Conservation (phyloP, 2,113 vertebrate species). For the Apeltes quadracus region DNA sequence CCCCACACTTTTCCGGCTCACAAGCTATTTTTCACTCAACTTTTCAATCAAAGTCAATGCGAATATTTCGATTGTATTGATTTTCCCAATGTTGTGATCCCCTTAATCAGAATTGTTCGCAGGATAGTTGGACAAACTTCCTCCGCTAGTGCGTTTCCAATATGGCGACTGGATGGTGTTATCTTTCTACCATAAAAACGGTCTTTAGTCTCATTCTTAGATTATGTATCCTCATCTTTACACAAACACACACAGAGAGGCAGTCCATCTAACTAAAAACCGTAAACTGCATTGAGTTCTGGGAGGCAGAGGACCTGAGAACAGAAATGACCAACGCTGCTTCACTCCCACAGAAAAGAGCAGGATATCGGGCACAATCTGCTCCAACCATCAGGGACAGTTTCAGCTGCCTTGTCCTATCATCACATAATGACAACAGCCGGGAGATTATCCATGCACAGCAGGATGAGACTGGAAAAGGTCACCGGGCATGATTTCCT, state of each 20-base stretch:
- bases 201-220: neutral
- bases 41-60: too few relatives aligned
- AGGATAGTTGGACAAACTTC: too few relatives aligned
- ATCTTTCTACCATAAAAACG: too few relatives aligned
- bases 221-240: neutral
- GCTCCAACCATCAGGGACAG: constrained; percentile 12
- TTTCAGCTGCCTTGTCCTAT: constrained; percentile 23
- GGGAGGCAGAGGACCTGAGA: neutral
- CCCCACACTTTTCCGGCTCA: too few relatives aligned
- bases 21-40: too few relatives aligned
- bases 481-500: constrained; percentile 65
- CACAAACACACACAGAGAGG: neutral
- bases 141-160: too few relatives aligned
- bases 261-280: neutral
- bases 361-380: neutral
- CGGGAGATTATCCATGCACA: constrained; percentile 59
- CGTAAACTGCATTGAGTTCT: constrained; percentile 4
- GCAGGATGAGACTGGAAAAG: constrained; percentile 58
- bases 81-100: too few relatives aligned
- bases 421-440: constrained; percentile 38
- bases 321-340: neutral
- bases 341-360: neutral
- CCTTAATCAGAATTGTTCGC: too few relatives aligned
- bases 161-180: too few relatives aligned
- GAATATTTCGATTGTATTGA: too few relatives aligned